Conservation (phyloP, 1,140 invertebrate species). For the Lutraria rhynchaena region DNA sequence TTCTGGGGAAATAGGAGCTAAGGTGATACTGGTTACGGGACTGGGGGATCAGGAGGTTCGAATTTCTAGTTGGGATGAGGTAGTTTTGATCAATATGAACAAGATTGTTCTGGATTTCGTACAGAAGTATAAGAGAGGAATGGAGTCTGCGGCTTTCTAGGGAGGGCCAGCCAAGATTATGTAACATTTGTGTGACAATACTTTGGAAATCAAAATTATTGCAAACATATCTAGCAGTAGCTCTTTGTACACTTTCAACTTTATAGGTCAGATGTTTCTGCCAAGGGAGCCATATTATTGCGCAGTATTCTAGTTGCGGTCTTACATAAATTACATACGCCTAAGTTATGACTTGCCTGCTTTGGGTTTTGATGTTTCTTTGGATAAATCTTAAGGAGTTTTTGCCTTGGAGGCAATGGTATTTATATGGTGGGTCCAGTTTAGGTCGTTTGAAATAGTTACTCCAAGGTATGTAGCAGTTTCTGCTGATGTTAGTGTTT, state of each 20-base stretch:
- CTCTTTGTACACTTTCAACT: constrained; percentile 10
- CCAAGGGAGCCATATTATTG: constrained; percentile 7
- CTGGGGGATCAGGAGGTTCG: not conserved
- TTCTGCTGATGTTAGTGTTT: constrained; percentile 1
- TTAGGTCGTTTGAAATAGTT: constrained; percentile 23
- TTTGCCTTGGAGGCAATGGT: constrained; percentile 20
- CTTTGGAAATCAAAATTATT: constrained; percentile 26
- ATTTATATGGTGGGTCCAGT: constrained; percentile 28
- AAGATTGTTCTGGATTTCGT: constrained; percentile 26
- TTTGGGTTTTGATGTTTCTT: constrained; percentile 12
- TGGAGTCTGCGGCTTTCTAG: constrained; percentile 16
- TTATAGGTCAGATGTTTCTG: constrained; percentile 3
- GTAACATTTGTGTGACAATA: constrained; percentile 11
- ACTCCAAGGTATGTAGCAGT: constrained; percentile 38
- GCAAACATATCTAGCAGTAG: constrained; percentile 31
- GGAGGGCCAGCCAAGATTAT: constrained; percentile 17
- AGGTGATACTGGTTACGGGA: constrained; percentile 9
- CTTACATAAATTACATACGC: not conserved
- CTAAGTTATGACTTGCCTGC: not conserved
- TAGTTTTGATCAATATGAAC: not conserved
- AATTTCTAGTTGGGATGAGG: not conserved
- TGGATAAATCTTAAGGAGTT: constrained; percentile 22
- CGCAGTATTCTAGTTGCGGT: not conserved
- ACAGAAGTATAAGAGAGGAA: not conserved
- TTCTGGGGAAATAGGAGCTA: not conserved